A percentile compares a stretch with the other conserved stretches of the same genome.
Evolutionary conservation across 2,113 vertebrate species (phyloP).

Genomic region (Anolis sagrei): DNA sequence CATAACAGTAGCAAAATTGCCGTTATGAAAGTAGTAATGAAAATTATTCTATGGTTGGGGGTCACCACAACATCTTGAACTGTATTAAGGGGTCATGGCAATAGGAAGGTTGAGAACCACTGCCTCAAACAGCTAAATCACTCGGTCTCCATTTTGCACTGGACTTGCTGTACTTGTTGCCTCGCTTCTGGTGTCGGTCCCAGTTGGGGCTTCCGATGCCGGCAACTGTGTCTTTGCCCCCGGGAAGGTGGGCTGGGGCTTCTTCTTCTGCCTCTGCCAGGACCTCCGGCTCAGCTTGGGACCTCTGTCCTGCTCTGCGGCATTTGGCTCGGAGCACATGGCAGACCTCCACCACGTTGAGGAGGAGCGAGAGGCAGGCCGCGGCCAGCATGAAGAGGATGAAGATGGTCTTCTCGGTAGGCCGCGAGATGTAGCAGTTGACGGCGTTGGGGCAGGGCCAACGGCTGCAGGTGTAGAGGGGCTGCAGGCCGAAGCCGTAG

Average conservation of each 20-base stretch:
- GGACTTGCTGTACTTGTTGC: conserved; percentile 80
- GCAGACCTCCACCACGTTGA: conserved; percentile 89
- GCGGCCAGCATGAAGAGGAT: conserved; percentile 89
- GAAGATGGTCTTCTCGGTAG: conserved; percentile 91
- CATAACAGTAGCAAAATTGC: no score
- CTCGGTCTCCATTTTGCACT: conserved; percentile 76
- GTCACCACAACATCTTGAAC: no score
- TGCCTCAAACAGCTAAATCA: conserved; percentile 76
- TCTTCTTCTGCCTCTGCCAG: no score
- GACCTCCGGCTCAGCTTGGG: not conserved
- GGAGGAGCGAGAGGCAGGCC: conserved; percentile 85
- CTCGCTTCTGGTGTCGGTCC: conserved; percentile 67
- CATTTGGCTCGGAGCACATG: conserved; percentile 86
- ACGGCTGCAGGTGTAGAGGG: conserved; percentile 86
- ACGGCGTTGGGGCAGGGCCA: conserved; percentile 88
- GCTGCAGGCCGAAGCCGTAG: conserved; percentile 86
- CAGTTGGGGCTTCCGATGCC: conserved; percentile 43
- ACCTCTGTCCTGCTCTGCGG: not conserved
- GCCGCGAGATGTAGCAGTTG: conserved; percentile 90
- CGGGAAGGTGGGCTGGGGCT: conserved; percentile 51
- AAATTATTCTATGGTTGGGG: no score
- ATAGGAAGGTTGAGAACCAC: no score
- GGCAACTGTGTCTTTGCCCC: conserved; percentile 67
- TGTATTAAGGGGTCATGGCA: no score
- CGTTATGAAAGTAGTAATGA: no score